These are phyloP conservation scores for Meloidogyne floridensis DNA, from an alignment of 1,140 invertebrate genomes.

Conservation along the genomic window DNA sequence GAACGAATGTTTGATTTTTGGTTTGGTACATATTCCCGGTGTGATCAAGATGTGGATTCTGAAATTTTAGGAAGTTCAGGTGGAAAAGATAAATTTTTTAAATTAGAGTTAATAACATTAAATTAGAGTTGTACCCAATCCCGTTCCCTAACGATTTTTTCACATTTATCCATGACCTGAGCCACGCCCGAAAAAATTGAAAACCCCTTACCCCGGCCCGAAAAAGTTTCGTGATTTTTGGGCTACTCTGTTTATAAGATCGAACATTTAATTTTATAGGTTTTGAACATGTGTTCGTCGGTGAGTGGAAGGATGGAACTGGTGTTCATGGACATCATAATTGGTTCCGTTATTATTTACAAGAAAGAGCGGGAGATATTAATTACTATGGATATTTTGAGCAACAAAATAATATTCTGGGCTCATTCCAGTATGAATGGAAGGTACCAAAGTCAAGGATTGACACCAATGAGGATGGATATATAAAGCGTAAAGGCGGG, in stretches of 20 bases:
- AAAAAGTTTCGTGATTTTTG: no score
- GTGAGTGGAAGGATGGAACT: conserved; percentile 64
- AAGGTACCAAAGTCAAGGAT: neutral
- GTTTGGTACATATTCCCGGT: neutral
- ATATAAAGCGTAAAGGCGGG: conserved; percentile 25
- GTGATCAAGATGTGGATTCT: conserved; percentile 5
- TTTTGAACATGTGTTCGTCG: conserved; percentile 46
- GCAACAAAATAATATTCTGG: conserved; percentile 25
- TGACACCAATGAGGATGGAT: neutral
- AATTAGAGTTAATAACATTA: no score
- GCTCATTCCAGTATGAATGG: conserved; percentile 27
- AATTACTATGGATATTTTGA: conserved; percentile 69
- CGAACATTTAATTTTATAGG: no score
- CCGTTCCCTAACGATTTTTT: no score
- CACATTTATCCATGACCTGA: no score
- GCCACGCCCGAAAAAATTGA: no score
- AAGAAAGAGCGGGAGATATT: conserved; percentile 67
- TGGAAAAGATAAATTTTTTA: no score
- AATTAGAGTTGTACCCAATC: no score
- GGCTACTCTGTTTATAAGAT: no score
- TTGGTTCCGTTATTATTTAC: conserved; percentile 69
- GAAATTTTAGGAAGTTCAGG: conserved; percentile 12
- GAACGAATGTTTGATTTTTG: no score
- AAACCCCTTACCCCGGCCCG: no score
- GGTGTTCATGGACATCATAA: conserved; percentile 68